A percentile compares a stretch with the other conserved stretches of the same genome.
These are phyloP conservation scores for Myopa testacea DNA, from an alignment of 2,888 invertebrate species.

Conservation along the genomic window DNA sequence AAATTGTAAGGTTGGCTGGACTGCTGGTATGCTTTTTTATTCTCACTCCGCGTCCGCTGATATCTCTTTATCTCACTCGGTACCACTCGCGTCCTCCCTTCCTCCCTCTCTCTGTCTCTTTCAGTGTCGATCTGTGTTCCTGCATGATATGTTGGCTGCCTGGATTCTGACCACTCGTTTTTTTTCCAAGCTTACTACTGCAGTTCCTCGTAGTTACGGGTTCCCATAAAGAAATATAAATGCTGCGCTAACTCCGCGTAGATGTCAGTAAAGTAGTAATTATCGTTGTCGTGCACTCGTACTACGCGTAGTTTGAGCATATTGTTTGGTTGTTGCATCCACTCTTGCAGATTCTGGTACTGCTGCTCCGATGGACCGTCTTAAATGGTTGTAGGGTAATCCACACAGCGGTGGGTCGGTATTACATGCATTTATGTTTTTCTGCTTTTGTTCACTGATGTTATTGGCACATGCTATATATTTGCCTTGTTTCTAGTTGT, in stretches of 20 bases:
- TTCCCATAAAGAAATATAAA: conserved; percentile 28
- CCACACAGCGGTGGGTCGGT: conserved; percentile 59
- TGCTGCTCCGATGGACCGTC: conserved; percentile 40
- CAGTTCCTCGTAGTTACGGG: conserved; percentile 23
- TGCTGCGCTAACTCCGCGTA: conserved; percentile 32
- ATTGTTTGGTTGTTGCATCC: neutral
- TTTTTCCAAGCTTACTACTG: neutral
- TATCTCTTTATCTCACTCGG: neutral
- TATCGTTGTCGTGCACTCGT: conserved; percentile 37
- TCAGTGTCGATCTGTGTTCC: neutral
- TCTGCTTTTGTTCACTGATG: conserved; percentile 34
- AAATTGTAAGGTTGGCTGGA: conserved; percentile 31
- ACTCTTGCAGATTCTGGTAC: neutral
- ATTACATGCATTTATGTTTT: conserved; percentile 24
- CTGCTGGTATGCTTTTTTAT: neutral
- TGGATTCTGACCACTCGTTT: neutral
- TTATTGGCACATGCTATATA: conserved; percentile 41
- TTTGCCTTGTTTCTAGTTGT: conserved; percentile 23
- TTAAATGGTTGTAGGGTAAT: conserved; percentile 46
- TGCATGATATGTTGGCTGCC: neutral
- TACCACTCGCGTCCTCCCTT: neutral
- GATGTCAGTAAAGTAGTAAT: conserved; percentile 44
- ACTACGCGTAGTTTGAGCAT: conserved; percentile 26
- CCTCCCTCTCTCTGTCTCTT: neutral
- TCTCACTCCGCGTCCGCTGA: neutral